Percentiles rank a stretch among this genome's conserved stretches.
Conservation (phyloP, 2,113 vertebrate genomes). For the Galeopterus variegatus region DNA sequence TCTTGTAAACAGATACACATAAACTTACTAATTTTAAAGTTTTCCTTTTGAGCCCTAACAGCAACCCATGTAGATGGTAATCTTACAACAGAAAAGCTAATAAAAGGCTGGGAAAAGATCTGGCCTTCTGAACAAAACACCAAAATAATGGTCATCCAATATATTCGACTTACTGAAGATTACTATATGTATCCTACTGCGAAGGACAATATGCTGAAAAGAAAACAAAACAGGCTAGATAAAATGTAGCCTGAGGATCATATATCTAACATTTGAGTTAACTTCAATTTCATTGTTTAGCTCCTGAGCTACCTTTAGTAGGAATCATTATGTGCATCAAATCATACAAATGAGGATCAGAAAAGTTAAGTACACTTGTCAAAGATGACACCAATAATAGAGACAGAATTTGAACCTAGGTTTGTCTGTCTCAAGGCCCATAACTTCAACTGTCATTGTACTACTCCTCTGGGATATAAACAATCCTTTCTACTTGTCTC, state of each 20-base stretch:
- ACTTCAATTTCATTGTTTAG: conserved; percentile 14
- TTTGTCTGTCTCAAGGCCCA: not conserved
- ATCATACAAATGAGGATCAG: not conserved
- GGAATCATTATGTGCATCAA: conserved; percentile 48
- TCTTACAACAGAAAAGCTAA: conserved; percentile 23
- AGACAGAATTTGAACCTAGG: not conserved
- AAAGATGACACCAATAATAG: not conserved
- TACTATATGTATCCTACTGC: not conserved
- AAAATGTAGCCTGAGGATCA: not conserved
- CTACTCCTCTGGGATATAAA: not conserved
- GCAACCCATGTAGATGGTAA: not conserved
- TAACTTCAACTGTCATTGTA: not conserved
- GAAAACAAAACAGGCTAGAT: not conserved
- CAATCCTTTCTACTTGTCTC: not conserved
- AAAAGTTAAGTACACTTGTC: not conserved
- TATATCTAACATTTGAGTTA: conserved; percentile 22
- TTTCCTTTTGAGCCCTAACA: not conserved
- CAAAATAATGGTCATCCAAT: not conserved
- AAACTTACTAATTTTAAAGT: not conserved
- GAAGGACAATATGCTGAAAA: conserved; percentile 8
- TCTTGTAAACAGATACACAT: not conserved
- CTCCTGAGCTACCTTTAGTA: not conserved
- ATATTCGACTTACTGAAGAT: not conserved
- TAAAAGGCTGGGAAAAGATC: conserved; percentile 44
- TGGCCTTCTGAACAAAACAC: conserved; percentile 11